Percentiles rank a stretch among this genome's conserved stretches.
phyloP scores from a whole-genome alignment of 1,140 invertebrate species.

The Luehdorfia chinensis region DNA sequence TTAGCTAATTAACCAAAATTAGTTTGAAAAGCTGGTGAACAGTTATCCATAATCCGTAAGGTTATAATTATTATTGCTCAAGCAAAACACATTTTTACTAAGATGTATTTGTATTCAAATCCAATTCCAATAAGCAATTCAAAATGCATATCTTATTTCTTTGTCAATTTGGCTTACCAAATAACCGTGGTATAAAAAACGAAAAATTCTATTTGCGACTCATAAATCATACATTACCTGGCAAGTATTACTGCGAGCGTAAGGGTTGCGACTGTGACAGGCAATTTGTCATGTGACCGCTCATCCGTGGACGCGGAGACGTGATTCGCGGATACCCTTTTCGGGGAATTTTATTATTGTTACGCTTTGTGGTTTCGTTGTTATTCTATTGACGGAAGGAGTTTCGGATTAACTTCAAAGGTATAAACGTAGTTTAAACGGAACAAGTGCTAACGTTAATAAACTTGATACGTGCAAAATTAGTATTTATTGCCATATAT shows the following conservation, averaged over 20 bases:
- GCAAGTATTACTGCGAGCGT: conserved; percentile 38
- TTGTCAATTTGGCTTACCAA: conserved; percentile 10
- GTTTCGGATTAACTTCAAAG: conserved; percentile 5
- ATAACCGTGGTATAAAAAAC: conserved; percentile 10
- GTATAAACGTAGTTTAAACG: background rate
- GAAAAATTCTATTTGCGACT: conserved; percentile 42
- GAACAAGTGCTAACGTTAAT: too few species aligned
- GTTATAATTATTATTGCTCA: too few species aligned
- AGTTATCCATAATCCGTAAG: too few species aligned
- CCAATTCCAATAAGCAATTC: background rate
- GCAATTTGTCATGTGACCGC: conserved; percentile 65
- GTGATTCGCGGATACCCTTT: conserved; percentile 45
- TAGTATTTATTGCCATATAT: too few species aligned
- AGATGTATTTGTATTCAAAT: too few species aligned
- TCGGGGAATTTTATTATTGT: conserved; percentile 50
- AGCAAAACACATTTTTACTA: too few species aligned
- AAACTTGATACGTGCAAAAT: too few species aligned
- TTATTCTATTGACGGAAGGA: conserved; percentile 24
- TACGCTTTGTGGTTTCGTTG: conserved; percentile 27
- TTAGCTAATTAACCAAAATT: too few species aligned
- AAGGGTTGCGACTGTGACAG: conserved; percentile 48
- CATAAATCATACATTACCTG: conserved; percentile 73
- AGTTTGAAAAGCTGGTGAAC: too few species aligned
- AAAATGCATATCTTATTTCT: conserved; percentile 1
- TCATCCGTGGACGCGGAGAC: conserved; percentile 42